These are phyloP conservation scores for Diorhabda elongata DNA, from an alignment of 1,140 invertebrate species.

Conservation along the genomic window DNA sequence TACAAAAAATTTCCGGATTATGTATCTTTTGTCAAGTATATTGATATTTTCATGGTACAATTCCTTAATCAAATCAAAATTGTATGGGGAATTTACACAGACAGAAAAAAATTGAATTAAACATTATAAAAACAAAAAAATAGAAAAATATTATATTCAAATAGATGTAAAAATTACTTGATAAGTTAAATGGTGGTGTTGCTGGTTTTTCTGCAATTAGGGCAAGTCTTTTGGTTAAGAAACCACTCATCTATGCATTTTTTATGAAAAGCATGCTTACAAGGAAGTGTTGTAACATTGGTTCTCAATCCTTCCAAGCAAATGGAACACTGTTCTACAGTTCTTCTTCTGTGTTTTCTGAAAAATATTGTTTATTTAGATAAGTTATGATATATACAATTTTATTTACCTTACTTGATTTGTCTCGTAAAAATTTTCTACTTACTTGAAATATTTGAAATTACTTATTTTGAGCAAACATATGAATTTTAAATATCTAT, in stretches of 20 bases:
- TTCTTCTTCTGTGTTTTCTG: background rate
- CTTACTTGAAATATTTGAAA: background rate
- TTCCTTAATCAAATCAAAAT: no score
- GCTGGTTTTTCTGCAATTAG: constrained; percentile 17
- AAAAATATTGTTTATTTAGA: background rate
- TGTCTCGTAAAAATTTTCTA: background rate
- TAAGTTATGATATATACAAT: background rate
- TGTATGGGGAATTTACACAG: no score
- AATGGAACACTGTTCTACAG: constrained; percentile 25
- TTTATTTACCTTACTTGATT: background rate
- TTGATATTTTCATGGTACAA: no score
- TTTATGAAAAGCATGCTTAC: constrained; percentile 26
- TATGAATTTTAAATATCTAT: background rate
- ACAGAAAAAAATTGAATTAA: no score
- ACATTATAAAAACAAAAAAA: no score
- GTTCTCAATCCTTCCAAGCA: constrained; percentile 20
- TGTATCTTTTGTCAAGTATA: no score
- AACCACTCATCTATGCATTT: constrained; percentile 27
- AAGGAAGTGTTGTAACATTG: constrained; percentile 15
- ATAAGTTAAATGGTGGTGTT: no score
- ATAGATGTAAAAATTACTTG: no score
- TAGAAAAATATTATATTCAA: no score
- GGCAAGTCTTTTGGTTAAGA: constrained; percentile 20
- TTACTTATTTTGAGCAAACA: background rate
- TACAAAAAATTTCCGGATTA: no score